Base-by-base conservation (phyloP, 2,888 invertebrate species). In the Pelosia muscerda region DNA sequence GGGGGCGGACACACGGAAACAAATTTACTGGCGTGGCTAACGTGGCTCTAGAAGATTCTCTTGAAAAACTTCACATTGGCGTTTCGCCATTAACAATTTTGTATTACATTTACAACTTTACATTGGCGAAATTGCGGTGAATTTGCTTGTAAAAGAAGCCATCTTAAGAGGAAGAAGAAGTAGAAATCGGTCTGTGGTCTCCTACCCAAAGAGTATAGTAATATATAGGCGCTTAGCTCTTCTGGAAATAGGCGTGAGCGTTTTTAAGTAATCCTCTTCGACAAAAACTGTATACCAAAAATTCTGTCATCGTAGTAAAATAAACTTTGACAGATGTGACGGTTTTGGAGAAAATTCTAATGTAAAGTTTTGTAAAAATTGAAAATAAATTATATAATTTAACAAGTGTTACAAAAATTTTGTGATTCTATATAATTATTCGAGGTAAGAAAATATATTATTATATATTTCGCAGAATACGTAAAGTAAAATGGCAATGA, bases 241-340 rank as follows among this genome's bases (percentile, higher is more conserved):
- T 6, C 2, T 3, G 19, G 42, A 15, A 15, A 11, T 49, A 31
- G 6, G 31, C 9, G 31, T 31, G 31, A 3, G 31, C 31, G 9
- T 31, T 9, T 31, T 22, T 22, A 1, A 34, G 25, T 19, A 63
- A 54, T 54, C 63, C 53, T 63, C 54, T 63, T 63, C 23, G 31
- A 28, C 19, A 26, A 62, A 28, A n/a, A 28, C 15, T 60, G 25
- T 9, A 19, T 15, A 61, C 53, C 31, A 0, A 8, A 28, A 66
- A 66, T 54, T 13, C 57, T 66, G 77, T 73, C 77, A 73, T 10
- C 2, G n/a, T 22, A 22, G 31, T 63, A 63, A 63, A 63, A 63
- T 63, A 72, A 77, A 55, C 13, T 26, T 26, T 57, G 76, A 71
- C 76, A 75, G 23, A 61, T 78, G 68, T 69, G 68, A 68, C 42